These are phyloP conservation scores for Cylloceria caligata DNA, from an alignment of 2,888 invertebrate species.

Conservation along the genomic window DNA sequence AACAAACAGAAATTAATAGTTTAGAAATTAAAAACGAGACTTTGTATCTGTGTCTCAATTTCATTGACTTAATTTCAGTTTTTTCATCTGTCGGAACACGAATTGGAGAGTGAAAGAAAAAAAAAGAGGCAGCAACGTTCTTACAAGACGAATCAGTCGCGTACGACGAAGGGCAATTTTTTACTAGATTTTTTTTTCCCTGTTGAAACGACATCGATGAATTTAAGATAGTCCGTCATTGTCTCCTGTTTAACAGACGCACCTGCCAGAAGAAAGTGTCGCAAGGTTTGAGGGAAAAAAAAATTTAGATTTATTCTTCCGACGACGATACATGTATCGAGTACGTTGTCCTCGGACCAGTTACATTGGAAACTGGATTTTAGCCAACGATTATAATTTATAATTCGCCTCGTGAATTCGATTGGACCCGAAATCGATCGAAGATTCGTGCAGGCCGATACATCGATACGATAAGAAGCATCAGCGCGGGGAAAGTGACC, in stretches of 20 bases:
- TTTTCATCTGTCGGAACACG: neutral
- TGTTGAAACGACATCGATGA: conserved; percentile 16
- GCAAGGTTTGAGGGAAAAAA: neutral
- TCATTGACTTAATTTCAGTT: neutral
- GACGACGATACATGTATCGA: neutral
- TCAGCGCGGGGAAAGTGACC: conserved; percentile 68
- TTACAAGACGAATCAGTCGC: neutral
- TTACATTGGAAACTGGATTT: neutral
- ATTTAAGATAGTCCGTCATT: conserved; percentile 39
- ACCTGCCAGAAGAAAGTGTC: conserved; percentile 9
- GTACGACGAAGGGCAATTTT: neutral
- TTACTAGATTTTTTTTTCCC: neutral
- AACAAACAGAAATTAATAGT: neutral
- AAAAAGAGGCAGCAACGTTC: neutral
- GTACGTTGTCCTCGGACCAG: neutral
- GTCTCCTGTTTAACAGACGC: neutral
- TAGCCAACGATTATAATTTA: neutral
- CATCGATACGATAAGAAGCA: conserved; percentile 52
- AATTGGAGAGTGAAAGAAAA: conserved; percentile 27
- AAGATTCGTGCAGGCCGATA: conserved; percentile 48
- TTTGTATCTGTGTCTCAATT: neutral
- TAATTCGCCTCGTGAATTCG: conserved; percentile 32
- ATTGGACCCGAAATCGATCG: conserved; percentile 48
- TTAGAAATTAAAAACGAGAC: neutral
- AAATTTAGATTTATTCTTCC: neutral